phyloP scores from a whole-genome alignment of 2,797 vertebrate genomes.

The Cynodonichthys magdalenae region DNA sequence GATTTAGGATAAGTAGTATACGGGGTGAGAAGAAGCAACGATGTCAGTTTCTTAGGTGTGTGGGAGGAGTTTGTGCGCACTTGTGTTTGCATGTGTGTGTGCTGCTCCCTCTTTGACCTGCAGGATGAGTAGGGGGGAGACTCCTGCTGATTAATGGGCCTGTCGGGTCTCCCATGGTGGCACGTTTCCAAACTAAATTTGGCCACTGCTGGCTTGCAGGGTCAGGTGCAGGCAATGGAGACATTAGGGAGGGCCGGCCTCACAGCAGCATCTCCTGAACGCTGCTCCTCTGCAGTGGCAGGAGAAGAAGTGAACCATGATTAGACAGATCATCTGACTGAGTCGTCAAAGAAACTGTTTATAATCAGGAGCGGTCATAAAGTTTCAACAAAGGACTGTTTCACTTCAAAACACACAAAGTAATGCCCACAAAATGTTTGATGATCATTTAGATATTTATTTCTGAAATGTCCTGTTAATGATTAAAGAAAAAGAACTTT shows the following conservation, averaged over 20 bases:
- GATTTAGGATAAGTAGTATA: constrained; percentile 55
- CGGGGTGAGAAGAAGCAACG: constrained; percentile 33
- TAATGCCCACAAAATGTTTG: constrained; percentile 1
- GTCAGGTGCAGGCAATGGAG: constrained; percentile 81
- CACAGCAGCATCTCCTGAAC: constrained; percentile 71
- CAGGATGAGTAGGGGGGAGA: constrained; percentile 71
- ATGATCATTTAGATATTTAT: background rate
- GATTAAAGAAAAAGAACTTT: background rate
- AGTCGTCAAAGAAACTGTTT: constrained; percentile 38
- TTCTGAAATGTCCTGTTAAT: background rate
- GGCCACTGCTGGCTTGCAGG: constrained; percentile 76
- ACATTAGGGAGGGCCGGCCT: constrained; percentile 76
- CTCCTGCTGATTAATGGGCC: constrained; percentile 81
- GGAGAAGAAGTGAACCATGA: constrained; percentile 41
- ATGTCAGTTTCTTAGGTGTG: constrained; percentile 52
- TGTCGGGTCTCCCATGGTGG: constrained; percentile 80
- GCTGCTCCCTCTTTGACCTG: constrained; percentile 74
- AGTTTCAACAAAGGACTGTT: background rate
- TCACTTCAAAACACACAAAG: background rate
- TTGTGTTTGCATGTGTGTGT: constrained; percentile 33
- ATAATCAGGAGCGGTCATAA: constrained; percentile 20
- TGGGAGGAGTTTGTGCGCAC: constrained; percentile 21
- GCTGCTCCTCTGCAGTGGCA: constrained; percentile 55
- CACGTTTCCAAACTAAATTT: constrained; percentile 83
- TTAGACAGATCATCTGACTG: constrained; percentile 42